Evolutionary conservation across 2,888 invertebrate species (phyloP).

Genomic region (Lepidocyrtoides sp.): DNA sequence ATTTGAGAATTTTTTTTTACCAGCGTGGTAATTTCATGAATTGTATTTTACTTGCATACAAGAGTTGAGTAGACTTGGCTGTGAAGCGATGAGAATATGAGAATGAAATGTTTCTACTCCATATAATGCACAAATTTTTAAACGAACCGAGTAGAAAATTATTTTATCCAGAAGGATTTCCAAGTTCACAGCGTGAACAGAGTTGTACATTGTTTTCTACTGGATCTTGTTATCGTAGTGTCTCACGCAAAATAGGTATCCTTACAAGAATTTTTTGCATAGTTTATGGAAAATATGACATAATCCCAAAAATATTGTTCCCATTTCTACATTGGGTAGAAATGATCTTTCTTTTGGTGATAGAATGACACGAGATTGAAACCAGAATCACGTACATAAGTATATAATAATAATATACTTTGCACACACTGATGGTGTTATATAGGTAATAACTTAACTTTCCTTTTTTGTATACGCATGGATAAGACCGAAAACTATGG

Average conservation of each 20-base stretch:
- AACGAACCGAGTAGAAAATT: conserved; percentile 66
- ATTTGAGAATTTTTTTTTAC: no score
- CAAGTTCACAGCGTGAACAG: conserved; percentile 65
- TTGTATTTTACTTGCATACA: no score
- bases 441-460: background rate
- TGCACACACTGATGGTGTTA: background rate
- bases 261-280: background rate
- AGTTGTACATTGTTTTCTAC: background rate
- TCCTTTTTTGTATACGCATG: background rate
- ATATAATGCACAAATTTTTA: conserved; percentile 54
- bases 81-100: no score
- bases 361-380: background rate
- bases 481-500: background rate
- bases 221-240: conserved; percentile 34
- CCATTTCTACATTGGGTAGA: background rate
- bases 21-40: no score
- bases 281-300: background rate
- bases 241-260: conserved; percentile 2
- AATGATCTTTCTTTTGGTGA: background rate
- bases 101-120: no score
- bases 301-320: background rate
- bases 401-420: background rate
- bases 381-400: background rate
- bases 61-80: no score
- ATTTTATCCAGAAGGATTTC: conserved; percentile 71